These are phyloP conservation scores for Mystacornis crossleyi DNA, from an alignment of 2,113 vertebrate genomes.

Conservation along the genomic window DNA sequence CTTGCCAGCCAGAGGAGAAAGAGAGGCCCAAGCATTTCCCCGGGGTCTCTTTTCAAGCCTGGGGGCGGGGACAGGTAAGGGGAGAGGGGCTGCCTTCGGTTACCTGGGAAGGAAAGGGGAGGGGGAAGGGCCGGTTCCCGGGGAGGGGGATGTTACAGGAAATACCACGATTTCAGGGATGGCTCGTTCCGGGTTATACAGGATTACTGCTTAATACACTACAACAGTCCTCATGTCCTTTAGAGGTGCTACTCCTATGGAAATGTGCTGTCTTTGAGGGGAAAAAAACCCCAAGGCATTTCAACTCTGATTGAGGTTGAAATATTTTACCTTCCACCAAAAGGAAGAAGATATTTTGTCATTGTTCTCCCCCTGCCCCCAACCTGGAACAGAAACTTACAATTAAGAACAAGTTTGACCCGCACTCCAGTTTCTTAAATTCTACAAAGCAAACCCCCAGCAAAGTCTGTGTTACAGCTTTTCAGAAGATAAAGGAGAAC, in stretches of 20 bases:
- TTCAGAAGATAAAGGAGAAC: neutral
- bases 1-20: too few species aligned
- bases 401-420: neutral
- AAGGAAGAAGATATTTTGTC: neutral
- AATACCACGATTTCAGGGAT: too few species aligned
- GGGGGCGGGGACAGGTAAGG: too few species aligned
- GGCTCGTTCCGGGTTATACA: too few species aligned
- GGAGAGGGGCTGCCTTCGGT: too few species aligned
- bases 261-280: neutral
- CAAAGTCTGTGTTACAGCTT: neutral
- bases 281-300: neutral
- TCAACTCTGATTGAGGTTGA: neutral
- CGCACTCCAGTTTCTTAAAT: fast-evolving
- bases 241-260: neutral
- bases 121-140: too few species aligned
- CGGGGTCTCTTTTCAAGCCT: too few species aligned
- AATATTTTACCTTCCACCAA: neutral
- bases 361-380: neutral
- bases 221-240: neutral
- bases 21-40: too few species aligned
- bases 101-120: too few species aligned
- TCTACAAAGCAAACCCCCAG: neutral
- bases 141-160: too few species aligned
- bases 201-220: too few species aligned
- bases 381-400: neutral